Conservation (phyloP, 1,140 invertebrate species). For the Papilio polyxenes region DNA sequence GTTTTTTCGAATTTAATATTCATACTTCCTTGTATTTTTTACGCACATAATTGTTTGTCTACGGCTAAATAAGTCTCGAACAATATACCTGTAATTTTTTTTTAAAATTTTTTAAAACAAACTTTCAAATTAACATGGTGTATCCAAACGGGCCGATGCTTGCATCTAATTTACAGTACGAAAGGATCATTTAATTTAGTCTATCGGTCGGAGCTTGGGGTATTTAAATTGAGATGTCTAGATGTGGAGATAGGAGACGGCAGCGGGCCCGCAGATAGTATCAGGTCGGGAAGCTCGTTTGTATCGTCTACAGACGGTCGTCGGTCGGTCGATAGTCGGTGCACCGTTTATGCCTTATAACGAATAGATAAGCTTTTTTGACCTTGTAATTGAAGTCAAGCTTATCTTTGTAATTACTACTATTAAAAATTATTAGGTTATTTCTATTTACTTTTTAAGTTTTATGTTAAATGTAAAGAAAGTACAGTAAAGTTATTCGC, state of each 20-base stretch:
- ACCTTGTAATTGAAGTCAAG: conserved; percentile 1
- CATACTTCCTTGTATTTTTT: background rate
- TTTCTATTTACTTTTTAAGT: background rate
- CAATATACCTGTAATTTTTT: no score
- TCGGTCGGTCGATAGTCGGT: conserved; percentile 24
- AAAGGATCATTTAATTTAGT: conserved; percentile 66
- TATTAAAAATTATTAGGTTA: background rate
- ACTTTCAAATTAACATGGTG: background rate
- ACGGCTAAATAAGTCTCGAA: no score
- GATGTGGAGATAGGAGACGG: conserved; percentile 62
- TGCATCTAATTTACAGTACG: conserved; percentile 52
- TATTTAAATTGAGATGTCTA: conserved; percentile 75
- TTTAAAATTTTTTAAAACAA: background rate
- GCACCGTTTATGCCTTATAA: conserved; percentile 23
- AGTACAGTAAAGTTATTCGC: no score
- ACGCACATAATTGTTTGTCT: background rate
- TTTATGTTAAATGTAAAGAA: no score
- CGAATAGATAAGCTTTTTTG: conserved; percentile 19
- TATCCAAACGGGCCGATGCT: background rate
- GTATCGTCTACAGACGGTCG: conserved; percentile 45
- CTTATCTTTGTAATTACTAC: background rate
- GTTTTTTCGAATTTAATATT: no score
- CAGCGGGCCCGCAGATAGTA: conserved; percentile 60
- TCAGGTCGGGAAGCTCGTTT: conserved; percentile 61
- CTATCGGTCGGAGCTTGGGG: conserved; percentile 52